Evolutionary conservation across 2,113 vertebrate genomes (phyloP).

Genomic region (Paratilapia polleni): DNA sequence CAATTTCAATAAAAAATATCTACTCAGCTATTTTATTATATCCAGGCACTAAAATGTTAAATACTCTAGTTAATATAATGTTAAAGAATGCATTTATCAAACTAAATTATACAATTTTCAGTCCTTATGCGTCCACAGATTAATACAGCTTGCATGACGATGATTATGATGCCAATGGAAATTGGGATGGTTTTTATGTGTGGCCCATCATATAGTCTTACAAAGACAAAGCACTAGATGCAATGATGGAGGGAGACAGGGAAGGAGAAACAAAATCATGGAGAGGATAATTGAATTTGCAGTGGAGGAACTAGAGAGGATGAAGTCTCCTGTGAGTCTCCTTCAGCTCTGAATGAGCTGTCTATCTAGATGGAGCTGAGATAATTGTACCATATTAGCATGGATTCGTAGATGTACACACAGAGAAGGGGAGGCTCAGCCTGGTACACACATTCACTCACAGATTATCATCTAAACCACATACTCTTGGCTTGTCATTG

Average conservation of each 20-base stretch:
- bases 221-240: neutral
- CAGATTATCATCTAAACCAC: neutral
- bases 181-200: neutral
- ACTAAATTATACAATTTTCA: too few species aligned
- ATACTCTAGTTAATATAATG: too few species aligned
- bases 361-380: constrained; percentile 33
- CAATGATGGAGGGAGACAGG: neutral
- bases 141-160: too few species aligned
- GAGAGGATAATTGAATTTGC: constrained; percentile 46
- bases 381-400: constrained; percentile 50
- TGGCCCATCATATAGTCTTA: neutral
- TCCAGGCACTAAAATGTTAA: too few species aligned
- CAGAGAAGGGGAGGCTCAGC: neutral
- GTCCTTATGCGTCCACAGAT: too few species aligned
- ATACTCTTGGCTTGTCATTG: neutral
- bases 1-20: too few species aligned
- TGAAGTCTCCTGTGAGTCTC: constrained; percentile 42
- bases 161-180: too few species aligned
- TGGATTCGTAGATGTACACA: neutral
- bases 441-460: neutral
- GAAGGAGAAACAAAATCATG: constrained; percentile 6
- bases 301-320: constrained; percentile 47
- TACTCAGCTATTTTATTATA: too few species aligned
- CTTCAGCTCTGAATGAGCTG: constrained; percentile 38
- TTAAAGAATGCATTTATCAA: too few species aligned